Evolutionary conservation across 2,113 vertebrate species (phyloP), one percentile per base, ranked within the genome.

Genomic region (Pungitius pungitius): DNA sequence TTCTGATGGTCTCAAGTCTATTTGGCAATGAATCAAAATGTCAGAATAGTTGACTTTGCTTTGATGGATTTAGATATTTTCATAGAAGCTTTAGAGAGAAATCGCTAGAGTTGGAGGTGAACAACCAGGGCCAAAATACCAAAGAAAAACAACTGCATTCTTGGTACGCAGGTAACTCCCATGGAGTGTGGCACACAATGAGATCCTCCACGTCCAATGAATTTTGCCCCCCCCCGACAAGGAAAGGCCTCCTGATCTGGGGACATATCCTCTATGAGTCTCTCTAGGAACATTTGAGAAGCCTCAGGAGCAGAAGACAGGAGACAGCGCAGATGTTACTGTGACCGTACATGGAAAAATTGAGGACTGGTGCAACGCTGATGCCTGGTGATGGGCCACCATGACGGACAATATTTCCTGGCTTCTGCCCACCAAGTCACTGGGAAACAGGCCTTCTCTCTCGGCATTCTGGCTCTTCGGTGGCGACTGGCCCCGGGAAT

Each of bases 401-500:
- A 67, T 66, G 3, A 43, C 10, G 75, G 65, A 78, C 85, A 61
- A 78, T 78, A 81, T 80, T 78, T 82, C 65, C 77, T 89, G 87
- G 84, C 87, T 43, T 49, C 8, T 51, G 40, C 82, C 82, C 83
- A 85, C n/a, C 22, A 27, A 66, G 43, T 66, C 65, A 27, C 61
- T 42, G 57, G 85, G 60, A 77, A 76, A 55, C 60, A 78, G 68
- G 83, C 35, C 82, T 77, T 75, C 87, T 91, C 85, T 81, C 81
- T 52, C 79, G 64, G 81, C 73, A 65, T 85, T 89, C 80, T 72
- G 68, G 64, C 76, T 85, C 73, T 85, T 86, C 40, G 71, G 73
- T 82, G 74, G 74, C 82, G 73, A 81, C 88, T 81, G 79, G 80
- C 22, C 86, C 90, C 75, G 75, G 90, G 89, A 92, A 93, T 92